These are phyloP conservation scores for Semicossyphus pulcher DNA, from an alignment of 2,113 vertebrate species.

Conservation along the genomic window DNA sequence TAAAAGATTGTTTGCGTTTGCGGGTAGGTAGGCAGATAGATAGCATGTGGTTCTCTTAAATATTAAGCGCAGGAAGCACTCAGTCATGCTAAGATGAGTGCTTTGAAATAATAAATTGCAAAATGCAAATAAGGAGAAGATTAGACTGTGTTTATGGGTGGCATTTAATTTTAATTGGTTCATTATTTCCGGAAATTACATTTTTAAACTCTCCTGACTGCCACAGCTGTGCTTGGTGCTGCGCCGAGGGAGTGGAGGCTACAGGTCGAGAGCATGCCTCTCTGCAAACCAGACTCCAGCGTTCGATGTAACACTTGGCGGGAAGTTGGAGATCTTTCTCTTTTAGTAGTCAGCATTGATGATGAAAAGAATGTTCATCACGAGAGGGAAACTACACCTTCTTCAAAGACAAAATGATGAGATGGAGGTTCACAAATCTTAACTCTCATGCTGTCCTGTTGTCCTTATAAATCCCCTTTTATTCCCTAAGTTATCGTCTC, in stretches of 20 bases:
- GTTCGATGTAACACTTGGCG: background rate
- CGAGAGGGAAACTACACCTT: background rate
- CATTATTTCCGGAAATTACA: conserved; percentile 82
- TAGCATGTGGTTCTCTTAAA: conserved; percentile 11
- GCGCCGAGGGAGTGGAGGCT: conserved; percentile 45
- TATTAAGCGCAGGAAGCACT: conserved; percentile 49
- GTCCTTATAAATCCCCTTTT: background rate
- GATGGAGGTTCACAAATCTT: background rate
- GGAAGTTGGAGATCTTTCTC: background rate
- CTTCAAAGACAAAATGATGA: background rate
- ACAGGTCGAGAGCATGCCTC: conserved; percentile 44
- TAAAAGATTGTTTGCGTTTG: background rate
- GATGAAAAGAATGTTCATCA: background rate
- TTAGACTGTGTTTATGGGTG: conserved; percentile 79
- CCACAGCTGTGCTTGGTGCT: conserved; percentile 77
- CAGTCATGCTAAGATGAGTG: conserved; percentile 52
- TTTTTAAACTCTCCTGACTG: conserved; percentile 78
- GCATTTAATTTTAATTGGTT: conserved; percentile 84
- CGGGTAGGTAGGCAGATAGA: background rate
- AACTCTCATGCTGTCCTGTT: background rate
- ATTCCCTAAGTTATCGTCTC: background rate
- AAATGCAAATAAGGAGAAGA: conserved; percentile 76
- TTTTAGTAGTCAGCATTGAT: background rate
- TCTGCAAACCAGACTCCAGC: conserved; percentile 3
- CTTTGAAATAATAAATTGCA: conserved; percentile 76